Evolutionary conservation across 2,888 invertebrate species (phyloP).

Genomic region (Andricus quercusramuli): DNA sequence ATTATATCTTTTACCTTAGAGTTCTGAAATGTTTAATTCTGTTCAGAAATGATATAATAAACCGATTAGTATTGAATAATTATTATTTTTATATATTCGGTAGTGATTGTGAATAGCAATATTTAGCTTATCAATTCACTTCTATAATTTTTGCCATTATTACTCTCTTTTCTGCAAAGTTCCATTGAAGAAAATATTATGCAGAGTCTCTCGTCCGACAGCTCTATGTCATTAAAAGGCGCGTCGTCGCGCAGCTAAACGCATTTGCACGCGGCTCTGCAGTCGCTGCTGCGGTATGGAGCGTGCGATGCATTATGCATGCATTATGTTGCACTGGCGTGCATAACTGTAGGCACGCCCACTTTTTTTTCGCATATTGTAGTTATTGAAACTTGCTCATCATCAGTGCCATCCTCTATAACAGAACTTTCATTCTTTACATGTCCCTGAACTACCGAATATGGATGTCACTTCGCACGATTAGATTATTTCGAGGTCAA

Average conservation of each 20-base stretch:
- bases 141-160: neutral
- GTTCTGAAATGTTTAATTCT: too few species aligned
- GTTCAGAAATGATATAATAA: too few species aligned
- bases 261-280: conserved; percentile 42
- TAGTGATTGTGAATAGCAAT: too few species aligned
- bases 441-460: neutral
- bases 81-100: too few species aligned
- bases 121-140: neutral
- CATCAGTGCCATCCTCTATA: neutral
- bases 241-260: conserved; percentile 39
- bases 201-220: conserved; percentile 1
- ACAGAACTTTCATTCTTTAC: neutral
- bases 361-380: conserved; percentile 46
- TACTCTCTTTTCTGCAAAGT: neutral
- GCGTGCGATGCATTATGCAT: conserved; percentile 53
- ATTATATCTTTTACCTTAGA: too few species aligned
- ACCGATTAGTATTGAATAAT: too few species aligned
- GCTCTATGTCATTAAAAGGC: conserved; percentile 25
- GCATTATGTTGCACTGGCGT: conserved; percentile 49
- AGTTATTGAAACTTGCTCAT: conserved; percentile 44
- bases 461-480: neutral
- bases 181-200: neutral
- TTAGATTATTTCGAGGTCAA: neutral
- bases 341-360: conserved; percentile 48
- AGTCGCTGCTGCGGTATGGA: conserved; percentile 47